Base-by-base conservation (phyloP, 1,140 invertebrate genomes). In the Aethina tumida region DNA sequence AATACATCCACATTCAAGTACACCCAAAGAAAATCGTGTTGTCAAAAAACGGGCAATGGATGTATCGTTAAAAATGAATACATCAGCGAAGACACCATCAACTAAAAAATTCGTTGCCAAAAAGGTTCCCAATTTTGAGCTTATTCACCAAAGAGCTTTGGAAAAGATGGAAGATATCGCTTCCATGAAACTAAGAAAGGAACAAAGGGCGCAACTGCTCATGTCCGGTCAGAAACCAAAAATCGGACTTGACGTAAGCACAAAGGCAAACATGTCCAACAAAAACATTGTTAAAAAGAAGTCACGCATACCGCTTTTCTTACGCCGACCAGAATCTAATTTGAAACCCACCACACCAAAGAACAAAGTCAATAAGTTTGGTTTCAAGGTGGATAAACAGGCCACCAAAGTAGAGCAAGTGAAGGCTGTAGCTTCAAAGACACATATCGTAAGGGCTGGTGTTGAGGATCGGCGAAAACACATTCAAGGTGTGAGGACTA, bases 121-220 rank as follows among this genome's bases (percentile, higher is more conserved):
- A 22, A 76, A 70, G 50, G 56, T 70, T 41, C 77, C 77, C 7
- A 74, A 79, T 59, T 80, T 80, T 45, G 64, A 68, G 3, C 67
- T 69, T 4, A 67, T 80, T 22, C 77, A 80, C 47, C 62, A 75
- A 44, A 70, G 68, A 47, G 66, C 70, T 28, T 77, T 77, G 45
- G 63, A 62, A 3, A 68, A 69, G 49, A 75, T 78, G 71, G 76
- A 79, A 55, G 77, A 73, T 21, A 41, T 79, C 8, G 62, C 70
- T 15, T 71, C 79, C 52, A 67, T 70, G 40, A 63, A 71, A 31
- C 55, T 59, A 50, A 55, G 66, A 41, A 71, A 63, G 56, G 68
- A 65, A 22, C 62, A 59, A 43, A 68, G 66, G 4, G 70, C 69
- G 4, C 61, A 53, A 25, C 28, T 39, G n/a, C 37, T 52, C 19